A percentile compares a stretch with the other conserved stretches of the same genome.
Conservation (phyloP, 2,113 vertebrate species). For the Shinisaurus crocodilurus region DNA sequence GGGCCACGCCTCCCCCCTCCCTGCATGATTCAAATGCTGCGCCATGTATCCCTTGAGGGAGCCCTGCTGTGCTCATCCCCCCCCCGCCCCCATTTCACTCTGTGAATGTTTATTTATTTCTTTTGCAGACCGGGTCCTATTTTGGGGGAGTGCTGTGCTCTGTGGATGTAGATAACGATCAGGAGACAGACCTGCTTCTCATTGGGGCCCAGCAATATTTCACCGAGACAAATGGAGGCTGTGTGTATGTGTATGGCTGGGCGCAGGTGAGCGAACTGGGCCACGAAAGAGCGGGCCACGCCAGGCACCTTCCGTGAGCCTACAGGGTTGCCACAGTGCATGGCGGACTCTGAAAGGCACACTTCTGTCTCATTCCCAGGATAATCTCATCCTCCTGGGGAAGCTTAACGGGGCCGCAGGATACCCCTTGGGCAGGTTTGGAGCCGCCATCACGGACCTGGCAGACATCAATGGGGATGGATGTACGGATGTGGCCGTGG, state of each 20-base stretch:
- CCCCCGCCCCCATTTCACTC: neutral
- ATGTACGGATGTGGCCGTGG: slow-evolving; percentile 82
- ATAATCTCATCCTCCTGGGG: neutral
- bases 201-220: slow-evolving; percentile 80
- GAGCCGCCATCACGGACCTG: slow-evolving; percentile 77
- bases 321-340: too few species aligned
- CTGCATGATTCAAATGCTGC: too few species aligned
- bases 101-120: neutral
- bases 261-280: slow-evolving; percentile 67
- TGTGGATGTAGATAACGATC: slow-evolving; percentile 73
- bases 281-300: accelerated
- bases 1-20: too few species aligned
- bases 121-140: slow-evolving; percentile 83
- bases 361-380: neutral
- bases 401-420: slow-evolving; percentile 60
- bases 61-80: too few species aligned
- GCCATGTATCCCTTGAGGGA: neutral
- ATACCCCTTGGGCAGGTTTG: slow-evolving; percentile 79
- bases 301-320: neutral
- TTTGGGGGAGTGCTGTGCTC: slow-evolving; percentile 85
- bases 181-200: slow-evolving; percentile 78
- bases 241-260: slow-evolving; percentile 78
- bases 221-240: slow-evolving; percentile 78
- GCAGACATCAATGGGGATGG: slow-evolving; percentile 84
- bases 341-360: neutral